Percentiles rank a stretch among this genome's conserved stretches.
phyloP scores from a whole-genome alignment of 2,113 vertebrate genomes.

The Sterrhoptilus dennistouni region DNA sequence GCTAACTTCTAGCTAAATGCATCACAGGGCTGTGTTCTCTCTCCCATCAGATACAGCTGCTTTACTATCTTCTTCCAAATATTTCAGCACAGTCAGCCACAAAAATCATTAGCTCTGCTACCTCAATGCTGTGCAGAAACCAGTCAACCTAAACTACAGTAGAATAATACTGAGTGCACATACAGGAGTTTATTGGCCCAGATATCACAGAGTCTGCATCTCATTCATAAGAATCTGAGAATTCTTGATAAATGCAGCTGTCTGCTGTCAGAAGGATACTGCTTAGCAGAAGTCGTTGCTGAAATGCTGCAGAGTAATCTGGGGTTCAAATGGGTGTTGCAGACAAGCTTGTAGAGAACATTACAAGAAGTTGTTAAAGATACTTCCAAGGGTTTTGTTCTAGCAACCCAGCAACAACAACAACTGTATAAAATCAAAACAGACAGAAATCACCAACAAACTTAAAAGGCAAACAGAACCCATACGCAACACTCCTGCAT shows the following conservation, averaged over 20 bases:
- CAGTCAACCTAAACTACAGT: background rate
- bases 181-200: background rate
- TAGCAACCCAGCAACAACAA: background rate
- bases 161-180: background rate
- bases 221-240: background rate
- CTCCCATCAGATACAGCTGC: background rate
- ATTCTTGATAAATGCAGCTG: background rate
- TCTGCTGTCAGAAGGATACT: background rate
- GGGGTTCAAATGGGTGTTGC: background rate
- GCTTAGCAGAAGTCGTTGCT: background rate
- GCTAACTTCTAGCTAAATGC: background rate
- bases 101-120: background rate
- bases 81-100: background rate
- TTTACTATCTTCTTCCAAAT: background rate
- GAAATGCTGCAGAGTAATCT: background rate
- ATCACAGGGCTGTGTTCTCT: background rate
- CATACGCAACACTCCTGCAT: background rate
- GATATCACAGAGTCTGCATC: background rate
- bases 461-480: background rate
- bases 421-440: background rate
- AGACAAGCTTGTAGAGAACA: background rate
- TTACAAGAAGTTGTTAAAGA: background rate
- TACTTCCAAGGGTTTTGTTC: background rate
- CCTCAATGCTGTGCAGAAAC: background rate
- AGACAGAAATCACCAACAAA: constrained; percentile 22